phyloP scores from a whole-genome alignment of 2,113 vertebrate species.

The Leptosomus discolor region DNA sequence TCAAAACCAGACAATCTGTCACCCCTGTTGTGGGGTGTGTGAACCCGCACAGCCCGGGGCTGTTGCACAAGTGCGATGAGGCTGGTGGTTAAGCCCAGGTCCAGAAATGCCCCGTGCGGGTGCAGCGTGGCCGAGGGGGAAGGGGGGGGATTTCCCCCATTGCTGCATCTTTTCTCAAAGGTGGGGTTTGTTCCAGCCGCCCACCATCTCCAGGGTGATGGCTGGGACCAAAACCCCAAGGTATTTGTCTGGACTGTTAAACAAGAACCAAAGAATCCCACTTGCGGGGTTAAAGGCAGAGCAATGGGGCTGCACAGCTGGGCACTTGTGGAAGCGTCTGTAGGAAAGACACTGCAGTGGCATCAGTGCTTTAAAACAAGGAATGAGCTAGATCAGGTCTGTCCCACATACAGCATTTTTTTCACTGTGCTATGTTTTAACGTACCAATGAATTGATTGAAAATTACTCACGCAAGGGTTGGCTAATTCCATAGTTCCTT shows the following conservation, averaged over 20 bases:
- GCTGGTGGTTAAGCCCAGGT: background rate
- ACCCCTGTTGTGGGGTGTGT: background rate
- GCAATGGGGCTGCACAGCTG: background rate
- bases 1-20: background rate
- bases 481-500: fast-evolving
- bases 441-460: background rate
- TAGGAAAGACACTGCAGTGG: fast-evolving
- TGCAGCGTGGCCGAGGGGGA: too few species aligned
- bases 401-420: fast-evolving
- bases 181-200: background rate
- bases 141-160: background rate
- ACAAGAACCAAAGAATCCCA: background rate
- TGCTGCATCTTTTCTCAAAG: background rate
- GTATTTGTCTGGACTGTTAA: background rate
- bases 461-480: fast-evolving
- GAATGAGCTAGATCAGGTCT: background rate
- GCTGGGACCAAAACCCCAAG: background rate
- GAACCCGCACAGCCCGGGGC: background rate
- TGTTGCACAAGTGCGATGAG: too few species aligned
- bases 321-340: too few species aligned
- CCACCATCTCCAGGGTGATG: fast-evolving
- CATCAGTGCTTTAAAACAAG: background rate
- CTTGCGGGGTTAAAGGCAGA: background rate
- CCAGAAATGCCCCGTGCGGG: background rate
- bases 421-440: fast-evolving